These are phyloP conservation scores for Hoplodrina blanda DNA, from an alignment of 2,888 invertebrate species.

Conservation along the genomic window DNA sequence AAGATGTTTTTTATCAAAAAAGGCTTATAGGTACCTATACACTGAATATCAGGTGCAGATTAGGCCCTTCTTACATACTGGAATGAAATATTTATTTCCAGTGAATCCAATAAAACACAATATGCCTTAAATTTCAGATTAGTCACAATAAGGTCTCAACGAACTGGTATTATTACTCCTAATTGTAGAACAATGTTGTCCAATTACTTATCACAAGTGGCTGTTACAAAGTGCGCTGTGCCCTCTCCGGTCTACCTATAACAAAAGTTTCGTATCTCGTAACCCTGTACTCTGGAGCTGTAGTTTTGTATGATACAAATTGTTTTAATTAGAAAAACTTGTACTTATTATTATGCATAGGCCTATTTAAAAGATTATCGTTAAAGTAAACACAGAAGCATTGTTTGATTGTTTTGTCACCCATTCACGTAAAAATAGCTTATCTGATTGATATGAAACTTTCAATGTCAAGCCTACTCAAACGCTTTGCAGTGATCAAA, in stretches of 20 bases:
- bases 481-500: slow-evolving; percentile 1
- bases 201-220: slow-evolving; percentile 51
- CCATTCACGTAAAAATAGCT: slow-evolving; percentile 47
- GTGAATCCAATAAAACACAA: neutral
- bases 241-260: slow-evolving; percentile 19
- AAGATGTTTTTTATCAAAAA: neutral
- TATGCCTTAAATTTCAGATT: slow-evolving; percentile 7
- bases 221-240: slow-evolving; percentile 30
- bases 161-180: slow-evolving; percentile 31
- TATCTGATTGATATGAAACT: slow-evolving; percentile 48
- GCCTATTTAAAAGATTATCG: slow-evolving; percentile 32
- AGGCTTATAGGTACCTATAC: neutral
- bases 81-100: neutral
- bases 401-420: slow-evolving; percentile 30
- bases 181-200: slow-evolving; percentile 52
- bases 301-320: slow-evolving; percentile 10
- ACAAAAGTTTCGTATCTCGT: slow-evolving; percentile 40
- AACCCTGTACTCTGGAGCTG: neutral
- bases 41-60: neutral
- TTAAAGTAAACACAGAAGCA: slow-evolving; percentile 36
- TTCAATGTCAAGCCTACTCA: slow-evolving; percentile 52
- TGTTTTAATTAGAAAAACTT: neutral
- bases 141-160: slow-evolving; percentile 12
- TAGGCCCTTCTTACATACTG: too few species aligned
- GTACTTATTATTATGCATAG: slow-evolving; percentile 10